Base-by-base conservation (phyloP, 2,888 invertebrate species). In the Pachliopta kotzebuea region DNA sequence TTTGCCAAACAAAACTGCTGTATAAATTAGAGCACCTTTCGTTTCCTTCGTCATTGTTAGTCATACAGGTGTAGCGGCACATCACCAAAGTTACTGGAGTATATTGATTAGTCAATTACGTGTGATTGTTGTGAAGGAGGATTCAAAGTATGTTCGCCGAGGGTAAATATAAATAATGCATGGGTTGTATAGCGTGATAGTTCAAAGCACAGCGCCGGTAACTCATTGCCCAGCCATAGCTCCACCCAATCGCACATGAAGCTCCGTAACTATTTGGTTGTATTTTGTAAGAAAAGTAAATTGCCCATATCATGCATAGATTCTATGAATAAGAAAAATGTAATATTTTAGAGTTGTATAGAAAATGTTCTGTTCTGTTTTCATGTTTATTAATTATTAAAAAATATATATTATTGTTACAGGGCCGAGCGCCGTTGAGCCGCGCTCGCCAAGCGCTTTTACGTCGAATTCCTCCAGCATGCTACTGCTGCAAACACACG, bases 401-500 rank as follows among this genome's bases (percentile, higher is more conserved):
- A 26, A 45, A 50, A 55, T 20, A 24, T 52, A 56, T 42, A 1
- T 63, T 56, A 56, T 72, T 88, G 86, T 92, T 87, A 74, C 89
- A 87, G 92, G 92, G 87, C 92, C 93, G 84, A 93, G 91, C 90
- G 90, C 90, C 79, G 78, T 87, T 81, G 91, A 88, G 82, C 87
- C 90, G 88, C 92, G 92, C 88, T 90, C 90, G 86, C 91, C 93
- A 92, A 85, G 92, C 92, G 87, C 92, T 76, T 90, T 85, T 74
- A 76, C 92, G 81, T 85, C 93, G 78, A 93, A 91, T 84, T 91
- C 93, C 82, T 93, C 97, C 96, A 97, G 96, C 94, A 97, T 97
- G 97, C 96, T 97, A 94, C 96, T 97, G 90, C 94, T 97, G 94
- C 97, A 97, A 93, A 96, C 97, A 92, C 97, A 96, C 94, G 97